These are phyloP conservation scores for Mesembrinibis cayennensis DNA, from an alignment of 2,113 vertebrate genomes.

Conservation along the genomic window DNA sequence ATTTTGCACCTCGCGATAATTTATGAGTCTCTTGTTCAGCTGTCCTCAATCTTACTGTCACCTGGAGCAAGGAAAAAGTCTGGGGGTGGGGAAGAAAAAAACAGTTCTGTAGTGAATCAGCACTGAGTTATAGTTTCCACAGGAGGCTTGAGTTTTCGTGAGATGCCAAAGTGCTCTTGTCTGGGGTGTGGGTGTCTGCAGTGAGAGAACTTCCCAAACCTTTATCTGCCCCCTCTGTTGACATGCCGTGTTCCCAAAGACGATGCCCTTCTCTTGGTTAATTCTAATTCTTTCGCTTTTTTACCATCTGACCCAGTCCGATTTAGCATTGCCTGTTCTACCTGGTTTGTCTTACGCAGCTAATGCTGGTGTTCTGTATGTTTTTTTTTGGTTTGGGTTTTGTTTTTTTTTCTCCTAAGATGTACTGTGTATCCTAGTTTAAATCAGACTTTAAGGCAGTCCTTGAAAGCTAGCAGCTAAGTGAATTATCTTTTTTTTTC, in stretches of 20 bases:
- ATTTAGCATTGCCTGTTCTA: neutral
- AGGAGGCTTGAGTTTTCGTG: neutral
- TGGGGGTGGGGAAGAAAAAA: no score
- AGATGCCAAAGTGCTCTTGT: neutral
- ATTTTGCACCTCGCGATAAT: neutral
- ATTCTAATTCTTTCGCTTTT: neutral
- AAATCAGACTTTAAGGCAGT: neutral
- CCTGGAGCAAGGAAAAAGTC: neutral
- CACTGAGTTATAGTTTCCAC: neutral
- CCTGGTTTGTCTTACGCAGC: neutral
- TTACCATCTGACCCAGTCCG: neutral
- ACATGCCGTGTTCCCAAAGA: neutral
- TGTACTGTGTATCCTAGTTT: neutral
- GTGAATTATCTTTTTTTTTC: slow-evolving; percentile 8
- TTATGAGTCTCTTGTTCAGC: neutral
- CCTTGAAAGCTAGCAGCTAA: slow-evolving; percentile 13
- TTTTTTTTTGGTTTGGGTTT: neutral
- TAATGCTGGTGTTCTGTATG: fast-evolving
- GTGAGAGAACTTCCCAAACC: neutral
- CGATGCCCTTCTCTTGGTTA: neutral
- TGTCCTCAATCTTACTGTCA: neutral
- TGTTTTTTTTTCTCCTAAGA: neutral
- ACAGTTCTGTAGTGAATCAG: neutral
- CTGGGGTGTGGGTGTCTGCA: neutral
- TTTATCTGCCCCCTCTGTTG: neutral